Conservation (phyloP, 2,888 invertebrate species). For the Lagria hirta region DNA sequence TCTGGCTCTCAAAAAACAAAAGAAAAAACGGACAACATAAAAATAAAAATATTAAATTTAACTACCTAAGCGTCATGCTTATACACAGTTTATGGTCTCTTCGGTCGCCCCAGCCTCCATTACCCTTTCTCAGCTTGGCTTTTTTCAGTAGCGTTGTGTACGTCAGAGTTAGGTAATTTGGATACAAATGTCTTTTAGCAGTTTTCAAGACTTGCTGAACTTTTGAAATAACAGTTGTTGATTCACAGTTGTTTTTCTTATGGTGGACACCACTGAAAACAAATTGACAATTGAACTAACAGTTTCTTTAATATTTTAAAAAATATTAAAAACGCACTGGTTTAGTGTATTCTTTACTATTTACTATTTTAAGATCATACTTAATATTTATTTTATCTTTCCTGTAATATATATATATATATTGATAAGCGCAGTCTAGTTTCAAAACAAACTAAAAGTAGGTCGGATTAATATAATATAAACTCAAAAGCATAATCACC, state of each 20-base stretch:
- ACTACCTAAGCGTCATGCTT: constrained; percentile 63
- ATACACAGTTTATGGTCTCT: constrained; percentile 83
- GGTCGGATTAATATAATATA: too few relatives aligned
- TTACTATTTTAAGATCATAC: too few relatives aligned
- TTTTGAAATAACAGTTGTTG: constrained; percentile 80
- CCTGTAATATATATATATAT: too few relatives aligned
- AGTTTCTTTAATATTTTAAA: too few relatives aligned
- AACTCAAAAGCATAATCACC: too few relatives aligned
- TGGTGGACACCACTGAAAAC: constrained; percentile 93
- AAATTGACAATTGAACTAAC: too few relatives aligned
- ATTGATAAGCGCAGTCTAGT: too few relatives aligned
- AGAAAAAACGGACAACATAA: constrained; percentile 7
- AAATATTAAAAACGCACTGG: too few relatives aligned
- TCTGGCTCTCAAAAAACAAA: constrained; percentile 23
- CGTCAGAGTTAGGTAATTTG: constrained; percentile 66
- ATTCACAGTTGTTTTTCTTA: constrained; percentile 88
- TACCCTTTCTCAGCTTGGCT: constrained; percentile 79
- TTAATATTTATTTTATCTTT: too few relatives aligned
- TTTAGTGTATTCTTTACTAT: too few relatives aligned
- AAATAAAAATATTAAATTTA: constrained; percentile 19
- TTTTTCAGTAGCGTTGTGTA: constrained; percentile 70
- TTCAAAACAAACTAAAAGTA: too few relatives aligned
- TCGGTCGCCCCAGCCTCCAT: constrained; percentile 97
- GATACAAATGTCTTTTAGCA: constrained; percentile 71
- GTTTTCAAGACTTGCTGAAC: constrained; percentile 77